A percentile compares a stretch with the other conserved stretches of the same genome.
Evolutionary conservation across 1,140 invertebrate species (phyloP).

Genomic region (Drosophila albomicans): DNA sequence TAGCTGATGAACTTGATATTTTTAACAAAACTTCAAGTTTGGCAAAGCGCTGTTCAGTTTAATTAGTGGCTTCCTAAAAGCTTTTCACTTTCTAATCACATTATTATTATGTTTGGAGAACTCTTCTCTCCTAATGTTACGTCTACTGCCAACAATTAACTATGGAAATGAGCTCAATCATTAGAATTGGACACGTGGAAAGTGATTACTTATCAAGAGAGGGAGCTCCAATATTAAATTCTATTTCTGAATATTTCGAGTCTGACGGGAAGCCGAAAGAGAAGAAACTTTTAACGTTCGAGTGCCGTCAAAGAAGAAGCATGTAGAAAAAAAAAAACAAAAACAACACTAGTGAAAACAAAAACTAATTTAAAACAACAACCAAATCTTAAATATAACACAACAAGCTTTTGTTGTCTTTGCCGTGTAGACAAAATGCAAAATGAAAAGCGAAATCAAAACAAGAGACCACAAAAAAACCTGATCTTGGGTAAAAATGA

Average conservation of each 20-base stretch:
- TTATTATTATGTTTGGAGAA: conserved; percentile 27
- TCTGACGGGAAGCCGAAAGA: conserved; percentile 9
- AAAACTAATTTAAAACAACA: conserved; percentile 61
- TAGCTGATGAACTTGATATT: conserved; percentile 23
- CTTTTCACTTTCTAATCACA: conserved; percentile 46
- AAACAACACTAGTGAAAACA: conserved; percentile 8
- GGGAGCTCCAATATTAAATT: conserved; percentile 31
- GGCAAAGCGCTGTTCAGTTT: conserved; percentile 15
- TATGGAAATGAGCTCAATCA: conserved; percentile 61
- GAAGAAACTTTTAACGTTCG: conserved; percentile 6
- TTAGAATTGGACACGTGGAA: conserved; percentile 72
- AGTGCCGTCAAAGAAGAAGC: conserved; percentile 11
- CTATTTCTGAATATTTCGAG: conserved; percentile 4
- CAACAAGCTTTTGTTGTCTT: conserved; percentile 57
- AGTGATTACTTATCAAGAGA: conserved; percentile 64
- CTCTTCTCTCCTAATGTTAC: conserved; percentile 21
- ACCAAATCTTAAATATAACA: conserved; percentile 59
- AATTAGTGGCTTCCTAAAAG: conserved; percentile 2
- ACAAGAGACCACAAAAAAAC: conserved; percentile 55
- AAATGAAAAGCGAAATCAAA: conserved; percentile 69
- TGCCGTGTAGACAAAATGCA: conserved; percentile 49
- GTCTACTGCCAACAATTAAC: conserved; percentile 51
- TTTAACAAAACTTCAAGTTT: background rate
- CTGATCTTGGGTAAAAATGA: conserved; percentile 53
- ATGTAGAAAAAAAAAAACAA: conserved; percentile 22